Base-by-base conservation (phyloP, 1,140 invertebrate species). In the Leptonema lineaticorne region DNA sequence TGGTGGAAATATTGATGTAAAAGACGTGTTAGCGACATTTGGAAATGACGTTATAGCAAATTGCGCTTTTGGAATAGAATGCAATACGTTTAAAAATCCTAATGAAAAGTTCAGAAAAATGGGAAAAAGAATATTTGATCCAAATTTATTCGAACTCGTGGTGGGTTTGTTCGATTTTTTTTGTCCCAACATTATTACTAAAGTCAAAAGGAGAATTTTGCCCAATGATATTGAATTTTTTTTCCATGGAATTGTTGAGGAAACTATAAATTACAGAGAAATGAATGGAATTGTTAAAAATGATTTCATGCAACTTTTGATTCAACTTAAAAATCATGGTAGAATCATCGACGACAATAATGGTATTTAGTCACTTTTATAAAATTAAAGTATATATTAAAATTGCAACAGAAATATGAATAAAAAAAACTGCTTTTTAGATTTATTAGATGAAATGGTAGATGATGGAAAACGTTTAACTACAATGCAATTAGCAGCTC, bases 11-110 rank as follows among this genome's bases (percentile, higher is more conserved):
- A 7, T 53, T 11, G 11, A 79, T 77, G 3, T 85, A 81, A 71
- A 81, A 14, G 84, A 89, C 14, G 68, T 87, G 1, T 82, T 85
- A 46, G 82, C 83, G 0, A 82, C 83, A 53, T 88, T 84, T 69
- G 84, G 86, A 0, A 88, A 86, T 37, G 88, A 89, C 75, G 82
- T 87, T 0, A 87, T 89, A 24, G 86, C 84, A 0, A 84, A 77
- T 22, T 84, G 86, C 29, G 86, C 85, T 3, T 88, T 88, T 74
- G 88, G 87, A 0, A 79, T 89, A 5, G 80, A 87, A 20, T 84
- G 85, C 65, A 84, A 86, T 46, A 81, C 84, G 11, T 80, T 87
- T n/a, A 76, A 79, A 63, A 79, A 87, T 75, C 77, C 82, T 0
- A 74, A 86, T 33, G 81, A 83, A 0, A 82, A 85, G 73, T 88